phyloP scores from a whole-genome alignment of 2,888 invertebrate genomes.

The Lagria hirta region DNA sequence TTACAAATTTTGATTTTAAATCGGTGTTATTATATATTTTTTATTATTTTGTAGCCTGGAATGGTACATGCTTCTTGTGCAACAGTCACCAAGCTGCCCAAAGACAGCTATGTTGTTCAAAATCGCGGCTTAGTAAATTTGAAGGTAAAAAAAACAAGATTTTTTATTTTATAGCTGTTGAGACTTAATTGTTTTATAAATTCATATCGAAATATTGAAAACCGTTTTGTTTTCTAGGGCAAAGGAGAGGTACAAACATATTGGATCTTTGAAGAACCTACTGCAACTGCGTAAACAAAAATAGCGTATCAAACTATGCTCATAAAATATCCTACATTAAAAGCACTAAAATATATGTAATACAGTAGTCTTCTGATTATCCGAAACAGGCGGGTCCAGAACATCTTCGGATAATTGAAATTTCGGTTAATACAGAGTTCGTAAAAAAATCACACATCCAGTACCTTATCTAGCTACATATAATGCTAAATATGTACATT shows the following conservation, averaged over 20 bases:
- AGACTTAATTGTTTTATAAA: background rate
- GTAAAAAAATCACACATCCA: no score
- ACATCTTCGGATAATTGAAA: no score
- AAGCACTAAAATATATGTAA: no score
- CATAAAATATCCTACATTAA: no score
- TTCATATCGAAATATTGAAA: background rate
- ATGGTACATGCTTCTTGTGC: constrained; percentile 74
- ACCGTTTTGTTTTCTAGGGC: constrained; percentile 58
- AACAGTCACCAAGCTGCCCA: constrained; percentile 67
- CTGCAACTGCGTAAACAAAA: no score
- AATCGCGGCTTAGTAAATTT: constrained; percentile 73
- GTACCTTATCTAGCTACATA: no score
- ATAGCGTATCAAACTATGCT: no score
- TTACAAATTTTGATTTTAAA: background rate
- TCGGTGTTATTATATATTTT: background rate
- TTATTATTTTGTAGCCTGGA: constrained; percentile 59
- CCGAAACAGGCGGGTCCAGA: no score
- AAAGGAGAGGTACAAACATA: constrained; percentile 76
- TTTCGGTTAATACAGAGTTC: no score
- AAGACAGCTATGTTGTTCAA: constrained; percentile 65
- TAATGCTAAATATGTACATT: no score
- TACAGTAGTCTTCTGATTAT: no score
- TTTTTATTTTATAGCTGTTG: constrained; percentile 1
- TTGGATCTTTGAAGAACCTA: constrained; percentile 37
- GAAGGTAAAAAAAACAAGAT: constrained; percentile 60